These are phyloP conservation scores for Junonia oenone DNA, from an alignment of 2,888 invertebrate species.

Conservation along the genomic window DNA sequence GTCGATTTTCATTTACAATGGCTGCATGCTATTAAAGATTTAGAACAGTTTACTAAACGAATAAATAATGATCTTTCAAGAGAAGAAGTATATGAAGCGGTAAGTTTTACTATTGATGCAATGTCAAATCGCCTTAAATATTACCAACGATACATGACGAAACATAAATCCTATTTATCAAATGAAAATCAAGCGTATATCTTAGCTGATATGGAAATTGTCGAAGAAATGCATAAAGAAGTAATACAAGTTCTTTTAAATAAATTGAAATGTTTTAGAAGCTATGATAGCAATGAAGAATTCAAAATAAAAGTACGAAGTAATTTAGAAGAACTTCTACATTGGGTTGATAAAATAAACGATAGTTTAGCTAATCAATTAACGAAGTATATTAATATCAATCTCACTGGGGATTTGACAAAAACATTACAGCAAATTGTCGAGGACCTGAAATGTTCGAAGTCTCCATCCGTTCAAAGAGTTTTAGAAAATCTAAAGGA, in stretches of 20 bases:
- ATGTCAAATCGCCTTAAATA: conserved; percentile 52
- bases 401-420: conserved; percentile 48
- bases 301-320: conserved; percentile 44
- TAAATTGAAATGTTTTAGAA: conserved; percentile 52
- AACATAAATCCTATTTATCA: conserved; percentile 38
- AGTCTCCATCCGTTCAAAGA: conserved; percentile 38
- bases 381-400: conserved; percentile 49
- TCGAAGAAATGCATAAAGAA: conserved; percentile 66
- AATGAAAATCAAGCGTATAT: conserved; percentile 46
- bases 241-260: conserved; percentile 43
- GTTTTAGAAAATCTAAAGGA: conserved; percentile 48
- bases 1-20: conserved; percentile 65
- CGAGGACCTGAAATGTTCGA: conserved; percentile 43
- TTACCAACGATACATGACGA: conserved; percentile 54
- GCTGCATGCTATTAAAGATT: conserved; percentile 55
- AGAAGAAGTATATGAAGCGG: conserved; percentile 50
- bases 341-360: conserved; percentile 62
- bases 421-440: conserved; percentile 62
- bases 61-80: conserved; percentile 39
- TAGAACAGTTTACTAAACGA: conserved; percentile 49
- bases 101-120: conserved; percentile 58
- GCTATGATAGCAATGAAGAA: conserved; percentile 41
- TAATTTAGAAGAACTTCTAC: conserved; percentile 48
- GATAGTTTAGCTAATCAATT: conserved; percentile 51
- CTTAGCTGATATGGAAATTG: conserved; percentile 57